These are phyloP conservation scores for Sipha flava DNA, from an alignment of 1,140 invertebrate genomes.

Conservation along the genomic window DNA sequence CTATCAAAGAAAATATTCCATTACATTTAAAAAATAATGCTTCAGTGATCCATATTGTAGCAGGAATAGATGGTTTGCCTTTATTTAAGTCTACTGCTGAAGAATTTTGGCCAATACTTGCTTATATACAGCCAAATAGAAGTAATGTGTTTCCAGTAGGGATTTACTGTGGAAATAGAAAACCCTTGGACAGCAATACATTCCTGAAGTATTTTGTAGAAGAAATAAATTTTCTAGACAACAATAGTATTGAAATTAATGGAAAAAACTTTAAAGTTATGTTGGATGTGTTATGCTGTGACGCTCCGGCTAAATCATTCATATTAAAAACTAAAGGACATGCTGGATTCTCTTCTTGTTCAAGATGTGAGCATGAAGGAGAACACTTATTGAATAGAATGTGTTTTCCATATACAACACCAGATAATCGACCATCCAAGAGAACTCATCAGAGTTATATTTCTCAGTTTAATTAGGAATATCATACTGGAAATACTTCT, in stretches of 20 bases:
- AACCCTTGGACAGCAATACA: constrained; percentile 26
- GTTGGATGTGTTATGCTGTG: constrained; percentile 21
- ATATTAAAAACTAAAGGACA: constrained; percentile 29
- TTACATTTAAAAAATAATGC: neutral
- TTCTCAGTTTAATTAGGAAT: constrained; percentile 25
- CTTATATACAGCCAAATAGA: constrained; percentile 21
- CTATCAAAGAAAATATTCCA: neutral
- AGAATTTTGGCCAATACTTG: constrained; percentile 40
- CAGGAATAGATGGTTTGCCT: constrained; percentile 35
- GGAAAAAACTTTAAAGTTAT: neutral
- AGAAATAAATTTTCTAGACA: constrained; percentile 29
- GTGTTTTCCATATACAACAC: neutral
- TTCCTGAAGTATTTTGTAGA: constrained; percentile 36
- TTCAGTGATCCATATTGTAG: neutral
- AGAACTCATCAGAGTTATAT: constrained; percentile 37
- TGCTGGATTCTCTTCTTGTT: constrained; percentile 24
- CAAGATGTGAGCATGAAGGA: constrained; percentile 28
- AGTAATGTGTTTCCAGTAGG: constrained; percentile 14
- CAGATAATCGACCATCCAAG: neutral
- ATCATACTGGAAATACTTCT: constrained; percentile 35
- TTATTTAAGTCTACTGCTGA: constrained; percentile 34
- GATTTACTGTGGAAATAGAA: constrained; percentile 34
- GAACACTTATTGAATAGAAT: neutral
- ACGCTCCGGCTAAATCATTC: constrained; percentile 33
- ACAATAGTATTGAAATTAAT: constrained; percentile 19